phyloP scores from a whole-genome alignment of 2,113 vertebrate species.

The Bujurquina vittata region DNA sequence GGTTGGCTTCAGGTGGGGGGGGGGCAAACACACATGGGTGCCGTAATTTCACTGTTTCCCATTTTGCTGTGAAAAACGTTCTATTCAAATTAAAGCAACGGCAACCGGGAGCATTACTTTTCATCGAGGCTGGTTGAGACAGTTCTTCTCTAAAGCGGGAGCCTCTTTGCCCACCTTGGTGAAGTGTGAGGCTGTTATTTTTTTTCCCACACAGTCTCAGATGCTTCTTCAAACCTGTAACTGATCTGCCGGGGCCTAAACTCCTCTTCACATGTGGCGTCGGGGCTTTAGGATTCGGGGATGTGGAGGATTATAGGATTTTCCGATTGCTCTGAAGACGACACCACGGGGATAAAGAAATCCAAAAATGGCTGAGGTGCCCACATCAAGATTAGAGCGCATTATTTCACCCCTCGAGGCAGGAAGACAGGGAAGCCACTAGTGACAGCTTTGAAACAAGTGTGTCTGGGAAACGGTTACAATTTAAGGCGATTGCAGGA shows the following conservation, averaged over 20 bases:
- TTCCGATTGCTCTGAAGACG: slow-evolving; percentile 70
- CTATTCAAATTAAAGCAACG: slow-evolving; percentile 15
- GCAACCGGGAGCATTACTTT: neutral
- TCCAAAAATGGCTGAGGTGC: slow-evolving; percentile 71
- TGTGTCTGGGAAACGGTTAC: slow-evolving; percentile 37
- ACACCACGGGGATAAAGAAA: slow-evolving; percentile 64
- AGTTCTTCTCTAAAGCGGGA: neutral
- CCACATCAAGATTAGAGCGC: slow-evolving; percentile 73
- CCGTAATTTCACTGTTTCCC: neutral
- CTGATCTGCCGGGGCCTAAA: slow-evolving; percentile 54
- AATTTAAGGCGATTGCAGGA: slow-evolving; percentile 22
- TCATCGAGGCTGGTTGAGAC: neutral
- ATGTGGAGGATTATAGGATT: slow-evolving; percentile 77
- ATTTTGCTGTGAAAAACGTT: fast-evolving
- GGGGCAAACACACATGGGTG: neutral
- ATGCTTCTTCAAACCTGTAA: slow-evolving; percentile 45
- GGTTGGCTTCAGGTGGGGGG: neutral
- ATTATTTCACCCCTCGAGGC: slow-evolving; percentile 48
- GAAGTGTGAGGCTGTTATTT: neutral
- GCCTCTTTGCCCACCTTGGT: neutral
- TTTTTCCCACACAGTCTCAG: slow-evolving; percentile 7
- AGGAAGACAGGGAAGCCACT: slow-evolving; percentile 26
- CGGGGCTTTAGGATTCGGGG: slow-evolving; percentile 61
- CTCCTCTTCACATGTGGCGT: slow-evolving; percentile 47
- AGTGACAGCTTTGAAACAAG: slow-evolving; percentile 43